phyloP scores from a whole-genome alignment of 1,140 invertebrate genomes.

The Drosophila virilis region DNA sequence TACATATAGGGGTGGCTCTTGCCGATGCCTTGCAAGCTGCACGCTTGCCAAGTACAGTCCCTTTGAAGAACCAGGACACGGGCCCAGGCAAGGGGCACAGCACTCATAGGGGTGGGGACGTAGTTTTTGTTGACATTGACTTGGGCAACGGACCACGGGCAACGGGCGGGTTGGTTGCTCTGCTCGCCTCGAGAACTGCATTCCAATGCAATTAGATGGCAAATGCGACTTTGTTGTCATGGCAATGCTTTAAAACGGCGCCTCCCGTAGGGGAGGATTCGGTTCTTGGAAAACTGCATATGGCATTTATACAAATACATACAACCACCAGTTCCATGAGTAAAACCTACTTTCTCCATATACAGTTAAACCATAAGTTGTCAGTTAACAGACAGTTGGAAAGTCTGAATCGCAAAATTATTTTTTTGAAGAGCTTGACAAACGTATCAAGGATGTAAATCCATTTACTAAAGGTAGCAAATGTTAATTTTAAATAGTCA shows the following conservation, averaged over 20 bases:
- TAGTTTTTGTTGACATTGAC: slow-evolving; percentile 70
- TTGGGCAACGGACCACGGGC: slow-evolving; percentile 37
- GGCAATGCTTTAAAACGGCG: slow-evolving; percentile 31
- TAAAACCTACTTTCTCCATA: slow-evolving; percentile 2
- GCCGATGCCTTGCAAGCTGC: slow-evolving; percentile 66
- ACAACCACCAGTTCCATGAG: not conserved
- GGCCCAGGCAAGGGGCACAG: slow-evolving; percentile 31
- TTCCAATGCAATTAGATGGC: slow-evolving; percentile 70
- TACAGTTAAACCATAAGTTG: not conserved
- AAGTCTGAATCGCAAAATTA: not conserved
- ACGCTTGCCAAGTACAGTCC: slow-evolving; percentile 64
- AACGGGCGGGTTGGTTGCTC: slow-evolving; percentile 33
- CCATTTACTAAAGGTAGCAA: not conserved
- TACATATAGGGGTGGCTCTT: slow-evolving; percentile 50
- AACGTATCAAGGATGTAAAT: not conserved
- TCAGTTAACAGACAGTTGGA: not conserved
- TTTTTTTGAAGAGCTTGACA: slow-evolving; percentile 14
- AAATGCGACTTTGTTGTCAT: slow-evolving; percentile 45
- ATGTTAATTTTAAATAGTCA: not conserved
- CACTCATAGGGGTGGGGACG: slow-evolving; percentile 51
- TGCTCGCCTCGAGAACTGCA: slow-evolving; percentile 45
- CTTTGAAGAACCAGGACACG: slow-evolving; percentile 8
- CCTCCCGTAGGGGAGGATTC: slow-evolving; percentile 62
- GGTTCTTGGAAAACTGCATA: slow-evolving; percentile 65
- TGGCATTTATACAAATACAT: slow-evolving; percentile 39